These are phyloP conservation scores for Chionodraco myersi DNA, from an alignment of 2,113 vertebrate species.

Conservation along the genomic window DNA sequence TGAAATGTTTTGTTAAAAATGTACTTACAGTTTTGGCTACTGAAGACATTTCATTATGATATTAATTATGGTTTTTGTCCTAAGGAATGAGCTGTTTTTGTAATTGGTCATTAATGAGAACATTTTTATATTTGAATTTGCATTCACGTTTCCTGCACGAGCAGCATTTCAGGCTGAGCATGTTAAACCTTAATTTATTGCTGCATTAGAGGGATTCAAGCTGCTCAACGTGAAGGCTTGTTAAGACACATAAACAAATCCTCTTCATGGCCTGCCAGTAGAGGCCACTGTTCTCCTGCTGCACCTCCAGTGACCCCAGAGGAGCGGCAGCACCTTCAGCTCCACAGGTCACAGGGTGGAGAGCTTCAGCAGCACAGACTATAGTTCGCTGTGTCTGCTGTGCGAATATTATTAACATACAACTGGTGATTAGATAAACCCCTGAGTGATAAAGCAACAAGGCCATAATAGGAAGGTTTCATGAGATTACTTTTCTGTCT, in stretches of 20 bases:
- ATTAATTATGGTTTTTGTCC: too few relatives aligned
- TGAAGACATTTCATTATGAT: too few relatives aligned
- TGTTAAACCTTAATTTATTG: background rate
- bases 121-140: too few relatives aligned
- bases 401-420: background rate
- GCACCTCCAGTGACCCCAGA: conserved; percentile 20
- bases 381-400: background rate
- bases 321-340: conserved; percentile 14
- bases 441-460: background rate
- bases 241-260: background rate
- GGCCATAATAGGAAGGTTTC: background rate
- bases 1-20: too few relatives aligned
- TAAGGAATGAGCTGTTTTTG: background rate
- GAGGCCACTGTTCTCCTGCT: conserved; percentile 70
- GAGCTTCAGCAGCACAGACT: background rate
- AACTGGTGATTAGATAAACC: background rate
- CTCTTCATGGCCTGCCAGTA: conserved; percentile 52
- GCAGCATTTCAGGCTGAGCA: too few relatives aligned
- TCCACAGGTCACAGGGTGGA: background rate
- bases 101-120: background rate
- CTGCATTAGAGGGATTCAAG: background rate
- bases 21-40: too few relatives aligned
- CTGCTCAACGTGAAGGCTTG: background rate
- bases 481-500: too few relatives aligned
- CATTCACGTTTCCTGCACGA: too few relatives aligned